These are phyloP conservation scores for Seira sanloemensis DNA, from an alignment of 2,888 invertebrate species.

Conservation along the genomic window DNA sequence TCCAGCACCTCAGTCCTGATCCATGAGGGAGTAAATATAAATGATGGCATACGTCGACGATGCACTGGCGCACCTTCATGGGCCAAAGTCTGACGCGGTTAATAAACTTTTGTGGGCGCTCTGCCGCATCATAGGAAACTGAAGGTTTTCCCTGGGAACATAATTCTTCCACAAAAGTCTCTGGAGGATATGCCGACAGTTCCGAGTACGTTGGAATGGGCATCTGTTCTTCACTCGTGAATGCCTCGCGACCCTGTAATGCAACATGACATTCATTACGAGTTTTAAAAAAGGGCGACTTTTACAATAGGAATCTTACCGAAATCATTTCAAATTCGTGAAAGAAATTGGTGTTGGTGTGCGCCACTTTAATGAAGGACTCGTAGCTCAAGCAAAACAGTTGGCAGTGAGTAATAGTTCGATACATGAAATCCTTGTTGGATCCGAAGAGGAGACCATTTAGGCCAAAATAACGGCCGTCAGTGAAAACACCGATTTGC, in stretches of 20 bases:
- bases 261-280: no score
- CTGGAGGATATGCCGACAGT: neutral
- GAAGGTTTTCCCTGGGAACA: neutral
- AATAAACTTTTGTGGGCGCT: no score
- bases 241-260: no score
- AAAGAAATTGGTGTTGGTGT: conserved; percentile 50
- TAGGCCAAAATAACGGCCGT: conserved; percentile 71
- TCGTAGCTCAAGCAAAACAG: conserved; percentile 67
- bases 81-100: no score
- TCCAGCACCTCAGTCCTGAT: conserved; percentile 61
- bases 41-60: no score
- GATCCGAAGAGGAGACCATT: conserved; percentile 65
- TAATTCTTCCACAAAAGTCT: neutral
- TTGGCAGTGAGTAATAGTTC: conserved; percentile 68
- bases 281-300: neutral
- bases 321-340: conserved; percentile 49
- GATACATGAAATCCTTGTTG: conserved; percentile 60
- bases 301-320: neutral
- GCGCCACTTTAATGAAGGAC: conserved; percentile 59
- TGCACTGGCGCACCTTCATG: no score
- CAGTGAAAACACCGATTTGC: conserved; percentile 60
- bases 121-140: no score
- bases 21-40: conserved; percentile 62
- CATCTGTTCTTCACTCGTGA: no score
- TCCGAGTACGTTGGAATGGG: no score